These are phyloP conservation scores for Pandemis corylana DNA, from an alignment of 2,888 invertebrate species.

Conservation along the genomic window DNA sequence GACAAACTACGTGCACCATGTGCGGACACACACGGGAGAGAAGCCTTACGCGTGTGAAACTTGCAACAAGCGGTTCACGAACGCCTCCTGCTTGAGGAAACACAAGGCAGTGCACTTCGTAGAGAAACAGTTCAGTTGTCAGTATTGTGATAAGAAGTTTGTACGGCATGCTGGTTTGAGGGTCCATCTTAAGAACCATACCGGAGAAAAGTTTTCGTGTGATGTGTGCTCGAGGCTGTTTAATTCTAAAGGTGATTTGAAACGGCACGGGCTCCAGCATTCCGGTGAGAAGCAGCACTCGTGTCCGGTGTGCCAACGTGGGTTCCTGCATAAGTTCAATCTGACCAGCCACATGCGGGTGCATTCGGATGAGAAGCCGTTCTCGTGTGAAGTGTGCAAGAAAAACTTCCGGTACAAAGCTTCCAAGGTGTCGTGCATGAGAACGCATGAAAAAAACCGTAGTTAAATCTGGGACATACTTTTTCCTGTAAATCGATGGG, in stretches of 20 bases:
- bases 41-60: not conserved
- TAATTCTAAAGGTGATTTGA: not conserved
- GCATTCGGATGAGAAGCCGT: not conserved
- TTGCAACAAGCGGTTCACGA: not conserved
- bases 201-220: not conserved
- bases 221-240: not conserved
- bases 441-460: no score
- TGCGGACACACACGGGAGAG: not conserved
- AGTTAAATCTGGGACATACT: no score
- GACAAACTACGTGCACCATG: not conserved
- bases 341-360: not conserved
- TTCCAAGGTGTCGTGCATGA: not conserved
- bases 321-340: not conserved
- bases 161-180: not conserved
- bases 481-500: no score
- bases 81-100: not conserved
- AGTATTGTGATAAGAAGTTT: not conserved
- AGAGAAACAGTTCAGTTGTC: not conserved
- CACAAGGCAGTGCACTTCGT: not conserved
- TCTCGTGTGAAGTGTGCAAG: not conserved
- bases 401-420: not conserved
- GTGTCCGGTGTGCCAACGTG: not conserved
- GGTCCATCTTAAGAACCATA: not conserved
- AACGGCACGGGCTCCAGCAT: not conserved
- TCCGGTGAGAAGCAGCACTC: not conserved